Evolutionary conservation across 2,888 invertebrate genomes (phyloP).

Genomic region (Drosophila rellima): DNA sequence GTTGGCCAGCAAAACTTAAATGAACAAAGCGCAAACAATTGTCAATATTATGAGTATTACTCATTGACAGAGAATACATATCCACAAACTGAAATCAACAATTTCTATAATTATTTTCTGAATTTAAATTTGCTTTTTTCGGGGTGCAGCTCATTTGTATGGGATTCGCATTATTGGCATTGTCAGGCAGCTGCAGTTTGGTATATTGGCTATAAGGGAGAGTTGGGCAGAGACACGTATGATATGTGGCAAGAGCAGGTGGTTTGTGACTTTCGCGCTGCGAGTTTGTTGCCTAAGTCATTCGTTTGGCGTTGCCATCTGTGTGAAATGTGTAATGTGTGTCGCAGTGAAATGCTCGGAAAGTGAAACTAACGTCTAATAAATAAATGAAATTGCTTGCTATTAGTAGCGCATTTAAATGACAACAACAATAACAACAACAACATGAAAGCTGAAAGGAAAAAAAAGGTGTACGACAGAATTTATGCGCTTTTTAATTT

Average conservation of each 20-base stretch:
- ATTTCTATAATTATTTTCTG: conserved; percentile 9
- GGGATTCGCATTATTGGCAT: conserved; percentile 45
- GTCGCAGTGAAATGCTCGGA: conserved; percentile 69
- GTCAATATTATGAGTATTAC: conserved; percentile 7
- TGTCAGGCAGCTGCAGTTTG: conserved; percentile 53
- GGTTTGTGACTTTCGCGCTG: conserved; percentile 67
- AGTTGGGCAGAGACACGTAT: background rate
- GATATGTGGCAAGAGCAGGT: background rate
- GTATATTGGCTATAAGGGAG: background rate
- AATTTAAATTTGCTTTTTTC: conserved; percentile 7
- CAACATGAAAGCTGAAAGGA: conserved; percentile 50
- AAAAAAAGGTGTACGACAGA: conserved; percentile 53
- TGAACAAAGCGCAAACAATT: background rate
- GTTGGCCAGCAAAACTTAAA: conserved; percentile 2
- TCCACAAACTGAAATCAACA: background rate
- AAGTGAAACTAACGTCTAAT: conserved; percentile 76
- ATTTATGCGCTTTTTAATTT: conserved; percentile 70
- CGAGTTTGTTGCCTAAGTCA: conserved; percentile 69
- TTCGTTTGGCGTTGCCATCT: conserved; percentile 49
- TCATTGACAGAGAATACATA: conserved; percentile 1
- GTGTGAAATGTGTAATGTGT: conserved; percentile 67
- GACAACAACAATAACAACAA: conserved; percentile 42
- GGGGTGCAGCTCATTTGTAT: conserved; percentile 61
- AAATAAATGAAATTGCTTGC: conserved; percentile 79
- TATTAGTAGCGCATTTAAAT: conserved; percentile 77